These are phyloP conservation scores for Cotesia congregata DNA, from an alignment of 2,888 invertebrate species.

Conservation along the genomic window DNA sequence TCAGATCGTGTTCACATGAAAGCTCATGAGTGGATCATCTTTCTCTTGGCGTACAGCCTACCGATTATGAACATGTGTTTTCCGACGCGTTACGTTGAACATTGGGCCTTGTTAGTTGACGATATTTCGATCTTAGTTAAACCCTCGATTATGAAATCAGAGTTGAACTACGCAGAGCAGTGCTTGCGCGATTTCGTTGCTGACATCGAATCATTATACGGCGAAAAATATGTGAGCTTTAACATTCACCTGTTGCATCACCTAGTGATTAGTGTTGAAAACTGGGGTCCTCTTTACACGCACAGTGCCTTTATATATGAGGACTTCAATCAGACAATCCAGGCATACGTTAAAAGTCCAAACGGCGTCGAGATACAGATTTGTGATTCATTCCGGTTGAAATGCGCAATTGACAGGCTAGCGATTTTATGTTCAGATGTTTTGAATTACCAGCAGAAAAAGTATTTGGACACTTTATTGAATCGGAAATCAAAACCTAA, in stretches of 20 bases:
- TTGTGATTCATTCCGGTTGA: slow-evolving; percentile 17
- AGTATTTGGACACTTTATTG: background rate
- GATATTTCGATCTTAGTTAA: background rate
- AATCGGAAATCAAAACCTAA: background rate
- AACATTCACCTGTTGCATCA: slow-evolving; percentile 38
- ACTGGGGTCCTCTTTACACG: slow-evolving; percentile 35
- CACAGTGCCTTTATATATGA: slow-evolving; percentile 38
- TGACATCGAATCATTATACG: slow-evolving; percentile 18
- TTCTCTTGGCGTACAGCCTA: slow-evolving; percentile 38
- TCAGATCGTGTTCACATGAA: slow-evolving; percentile 39
- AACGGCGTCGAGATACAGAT: slow-evolving; percentile 22
- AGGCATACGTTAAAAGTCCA: slow-evolving; percentile 28
- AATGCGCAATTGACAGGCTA: slow-evolving; percentile 3
- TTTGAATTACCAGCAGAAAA: background rate
- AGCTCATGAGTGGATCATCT: slow-evolving; percentile 40
- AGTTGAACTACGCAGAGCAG: background rate
- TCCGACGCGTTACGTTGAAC: slow-evolving; percentile 17
- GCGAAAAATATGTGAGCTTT: slow-evolving; percentile 28
- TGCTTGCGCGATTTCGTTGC: background rate
- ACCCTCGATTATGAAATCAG: background rate
- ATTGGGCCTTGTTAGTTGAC: slow-evolving; percentile 33
- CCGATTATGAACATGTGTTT: slow-evolving; percentile 29
- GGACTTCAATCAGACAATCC: slow-evolving; percentile 20
- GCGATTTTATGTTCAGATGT: background rate
- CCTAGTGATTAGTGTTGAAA: slow-evolving; percentile 30